Evolutionary conservation across 2,797 vertebrate species (phyloP).

Genomic region (Picus viridis): DNA sequence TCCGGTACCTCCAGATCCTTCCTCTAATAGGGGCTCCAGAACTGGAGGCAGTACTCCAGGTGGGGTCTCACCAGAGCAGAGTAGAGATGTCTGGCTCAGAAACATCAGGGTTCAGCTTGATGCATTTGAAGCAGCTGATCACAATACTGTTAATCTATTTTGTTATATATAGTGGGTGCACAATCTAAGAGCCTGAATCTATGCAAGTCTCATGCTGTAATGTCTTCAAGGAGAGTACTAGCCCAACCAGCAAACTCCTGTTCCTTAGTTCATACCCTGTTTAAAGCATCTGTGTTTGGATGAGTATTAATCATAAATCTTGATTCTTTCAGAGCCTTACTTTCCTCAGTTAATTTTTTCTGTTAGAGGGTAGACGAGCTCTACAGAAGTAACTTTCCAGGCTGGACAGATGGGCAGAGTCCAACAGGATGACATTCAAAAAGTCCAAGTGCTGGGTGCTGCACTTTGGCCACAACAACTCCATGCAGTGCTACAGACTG

Average conservation of each 20-base stretch:
- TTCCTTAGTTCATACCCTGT: neutral
- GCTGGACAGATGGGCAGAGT: no score
- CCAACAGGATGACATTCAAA: no score
- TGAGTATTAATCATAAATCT: neutral
- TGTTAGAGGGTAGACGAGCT: no score
- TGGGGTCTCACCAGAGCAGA: no score
- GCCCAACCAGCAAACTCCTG: neutral
- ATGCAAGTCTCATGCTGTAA: neutral
- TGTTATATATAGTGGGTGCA: neutral
- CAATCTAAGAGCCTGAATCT: neutral
- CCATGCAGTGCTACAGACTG: no score
- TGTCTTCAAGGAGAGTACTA: neutral
- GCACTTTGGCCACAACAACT: no score
- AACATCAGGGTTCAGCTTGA: neutral
- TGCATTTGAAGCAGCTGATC: neutral
- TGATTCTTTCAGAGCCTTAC: neutral
- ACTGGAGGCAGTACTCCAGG: no score
- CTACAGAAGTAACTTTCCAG: no score
- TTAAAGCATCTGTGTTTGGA: neutral
- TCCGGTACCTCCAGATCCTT: no score
- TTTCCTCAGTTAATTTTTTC: no score
- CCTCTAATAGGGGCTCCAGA: no score
- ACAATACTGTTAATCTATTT: neutral
- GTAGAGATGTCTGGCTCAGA: neutral
- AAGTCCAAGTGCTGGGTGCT: no score